Conservation (phyloP, 2,797 vertebrate genomes). For the Anisognathus igniventris region DNA sequence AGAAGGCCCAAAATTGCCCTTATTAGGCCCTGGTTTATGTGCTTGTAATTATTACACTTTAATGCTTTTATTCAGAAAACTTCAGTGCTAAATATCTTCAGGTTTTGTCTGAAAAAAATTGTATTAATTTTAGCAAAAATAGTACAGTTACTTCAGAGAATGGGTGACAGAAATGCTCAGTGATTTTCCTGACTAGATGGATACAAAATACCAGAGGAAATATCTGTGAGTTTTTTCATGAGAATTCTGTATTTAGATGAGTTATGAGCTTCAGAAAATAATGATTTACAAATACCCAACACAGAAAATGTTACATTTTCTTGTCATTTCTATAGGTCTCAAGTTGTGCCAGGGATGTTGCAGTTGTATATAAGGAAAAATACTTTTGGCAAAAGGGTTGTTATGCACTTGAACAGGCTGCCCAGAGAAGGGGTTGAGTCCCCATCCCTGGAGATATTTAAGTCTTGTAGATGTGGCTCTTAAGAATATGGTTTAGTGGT, state of each 20-base stretch:
- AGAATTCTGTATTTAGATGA: background rate
- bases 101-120: background rate
- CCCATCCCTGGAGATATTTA: background rate
- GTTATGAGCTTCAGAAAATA: background rate
- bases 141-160: background rate
- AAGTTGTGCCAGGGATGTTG: background rate
- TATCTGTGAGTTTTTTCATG: background rate
- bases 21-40: background rate
- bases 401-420: background rate
- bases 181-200: background rate
- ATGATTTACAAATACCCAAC: fast-evolving
- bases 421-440: too few species aligned
- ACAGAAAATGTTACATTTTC: background rate
- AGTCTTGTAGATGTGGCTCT: background rate
- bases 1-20: background rate
- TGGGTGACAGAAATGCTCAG: background rate
- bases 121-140: background rate
- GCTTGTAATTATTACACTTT: background rate
- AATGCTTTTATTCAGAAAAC: background rate
- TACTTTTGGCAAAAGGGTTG: fast-evolving
- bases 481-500: background rate
- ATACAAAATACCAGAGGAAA: background rate
- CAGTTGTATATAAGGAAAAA: background rate
- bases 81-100: background rate
- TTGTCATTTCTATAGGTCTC: background rate